Conservation (phyloP, 1,140 invertebrate genomes). For the Spodoptera frugiperda region DNA sequence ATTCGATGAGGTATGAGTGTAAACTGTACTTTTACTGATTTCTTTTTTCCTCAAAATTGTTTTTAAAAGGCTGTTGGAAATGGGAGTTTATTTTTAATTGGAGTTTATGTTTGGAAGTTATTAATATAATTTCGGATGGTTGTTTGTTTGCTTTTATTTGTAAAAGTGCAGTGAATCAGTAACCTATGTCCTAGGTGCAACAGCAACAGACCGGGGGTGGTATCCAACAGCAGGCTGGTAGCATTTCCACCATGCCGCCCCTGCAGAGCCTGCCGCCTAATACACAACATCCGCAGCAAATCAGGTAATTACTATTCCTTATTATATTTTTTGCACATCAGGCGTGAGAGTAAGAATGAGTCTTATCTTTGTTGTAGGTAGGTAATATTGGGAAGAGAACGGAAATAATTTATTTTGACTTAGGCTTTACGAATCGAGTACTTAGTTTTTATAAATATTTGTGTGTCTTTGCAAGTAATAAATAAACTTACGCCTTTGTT, state of each 20-base stretch:
- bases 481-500: no score
- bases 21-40: neutral
- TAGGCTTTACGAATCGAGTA: no score
- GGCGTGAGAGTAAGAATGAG: no score
- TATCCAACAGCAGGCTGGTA: constrained; percentile 71
- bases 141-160: neutral
- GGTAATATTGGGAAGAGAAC: no score
- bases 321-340: neutral
- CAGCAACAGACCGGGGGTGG: constrained; percentile 69
- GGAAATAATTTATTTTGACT: neutral
- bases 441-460: no score
- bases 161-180: neutral
- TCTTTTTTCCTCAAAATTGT: neutral
- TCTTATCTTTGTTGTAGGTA: no score
- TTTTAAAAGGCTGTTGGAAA: neutral
- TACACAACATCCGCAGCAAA: constrained; percentile 79
- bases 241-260: constrained; percentile 75
- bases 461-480: no score
- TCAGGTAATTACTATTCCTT: constrained; percentile 64
- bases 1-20: neutral
- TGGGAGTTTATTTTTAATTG: no score
- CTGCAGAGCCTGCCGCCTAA: constrained; percentile 78
- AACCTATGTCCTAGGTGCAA: constrained; percentile 56
- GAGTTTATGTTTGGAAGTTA: no score
- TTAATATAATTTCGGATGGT: no score